A percentile compares a stretch with the other conserved stretches of the same genome.
Evolutionary conservation across 2,797 vertebrate genomes (phyloP).

Genomic region (Onychomys torridus): DNA sequence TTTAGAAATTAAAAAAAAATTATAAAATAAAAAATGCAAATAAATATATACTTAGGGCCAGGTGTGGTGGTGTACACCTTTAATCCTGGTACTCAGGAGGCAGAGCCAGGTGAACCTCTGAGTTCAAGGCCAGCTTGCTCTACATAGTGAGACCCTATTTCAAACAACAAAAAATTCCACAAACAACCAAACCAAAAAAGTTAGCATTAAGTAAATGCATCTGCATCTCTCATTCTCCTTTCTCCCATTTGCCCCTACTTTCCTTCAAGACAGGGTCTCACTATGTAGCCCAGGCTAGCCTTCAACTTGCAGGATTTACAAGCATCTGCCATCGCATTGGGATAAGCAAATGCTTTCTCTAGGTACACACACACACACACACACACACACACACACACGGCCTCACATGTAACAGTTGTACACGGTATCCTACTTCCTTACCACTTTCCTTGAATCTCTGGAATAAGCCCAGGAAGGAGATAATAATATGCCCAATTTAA

Average conservation of each 20-base stretch:
- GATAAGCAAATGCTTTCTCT: not conserved
- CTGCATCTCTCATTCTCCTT: not conserved
- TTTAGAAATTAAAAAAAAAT: not conserved
- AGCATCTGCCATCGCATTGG: not conserved
- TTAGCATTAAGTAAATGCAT: not conserved
- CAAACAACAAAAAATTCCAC: not conserved
- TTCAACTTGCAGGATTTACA: not conserved
- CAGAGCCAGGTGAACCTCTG: not conserved
- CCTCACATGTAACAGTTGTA: not conserved
- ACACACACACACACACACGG: too few relatives aligned
- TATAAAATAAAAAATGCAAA: not conserved
- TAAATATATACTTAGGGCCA: not conserved
- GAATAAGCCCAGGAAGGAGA: not conserved
- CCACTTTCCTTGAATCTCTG: not conserved
- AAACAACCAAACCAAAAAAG: not conserved
- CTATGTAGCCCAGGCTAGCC: not conserved
- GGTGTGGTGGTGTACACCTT: not conserved
- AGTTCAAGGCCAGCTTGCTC: not conserved
- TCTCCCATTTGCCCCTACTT: not conserved
- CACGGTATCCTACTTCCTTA: fast-evolving
- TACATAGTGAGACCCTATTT: not conserved
- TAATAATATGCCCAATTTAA: not conserved
- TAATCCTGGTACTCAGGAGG: not conserved
- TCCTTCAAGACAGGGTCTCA: not conserved
- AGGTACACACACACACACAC: too few relatives aligned